Evolutionary conservation across 2,113 vertebrate species (phyloP).

Genomic region (Rhegmatorhina hoffmannsi): DNA sequence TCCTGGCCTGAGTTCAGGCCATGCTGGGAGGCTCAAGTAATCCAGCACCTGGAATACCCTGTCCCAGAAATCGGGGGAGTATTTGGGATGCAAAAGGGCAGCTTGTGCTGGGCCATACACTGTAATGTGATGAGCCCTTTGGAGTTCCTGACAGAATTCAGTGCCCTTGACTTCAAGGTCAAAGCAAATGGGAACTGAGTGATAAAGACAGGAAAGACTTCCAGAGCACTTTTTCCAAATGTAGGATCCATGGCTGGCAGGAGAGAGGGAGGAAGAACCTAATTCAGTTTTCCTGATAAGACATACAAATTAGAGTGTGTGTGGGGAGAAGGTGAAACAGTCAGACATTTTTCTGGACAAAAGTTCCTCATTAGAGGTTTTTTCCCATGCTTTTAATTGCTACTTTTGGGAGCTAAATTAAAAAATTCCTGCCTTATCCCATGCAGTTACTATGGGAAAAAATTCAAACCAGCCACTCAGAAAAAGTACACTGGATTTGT

Average conservation of each 20-base stretch:
- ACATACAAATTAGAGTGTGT: not conserved
- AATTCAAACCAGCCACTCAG: not conserved
- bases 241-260: not conserved
- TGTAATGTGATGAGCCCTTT: not conserved
- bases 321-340: not conserved
- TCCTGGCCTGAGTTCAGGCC: not conserved
- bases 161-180: not conserved
- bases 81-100: not conserved
- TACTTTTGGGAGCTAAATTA: not conserved
- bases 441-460: not conserved
- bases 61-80: rapidly evolving
- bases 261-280: not conserved
- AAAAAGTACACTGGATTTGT: not conserved
- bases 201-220: not conserved
- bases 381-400: not conserved
- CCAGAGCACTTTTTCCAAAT: not conserved
- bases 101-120: not conserved
- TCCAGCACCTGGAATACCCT: not conserved
- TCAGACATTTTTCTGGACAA: not conserved
- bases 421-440: not conserved
- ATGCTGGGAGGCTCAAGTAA: not conserved
- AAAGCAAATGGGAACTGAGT: not conserved
- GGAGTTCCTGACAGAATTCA: not conserved
- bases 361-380: not conserved
- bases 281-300: not conserved